These are phyloP conservation scores for Horisme vitalbata DNA, from an alignment of 2,888 invertebrate genomes.

Conservation along the genomic window DNA sequence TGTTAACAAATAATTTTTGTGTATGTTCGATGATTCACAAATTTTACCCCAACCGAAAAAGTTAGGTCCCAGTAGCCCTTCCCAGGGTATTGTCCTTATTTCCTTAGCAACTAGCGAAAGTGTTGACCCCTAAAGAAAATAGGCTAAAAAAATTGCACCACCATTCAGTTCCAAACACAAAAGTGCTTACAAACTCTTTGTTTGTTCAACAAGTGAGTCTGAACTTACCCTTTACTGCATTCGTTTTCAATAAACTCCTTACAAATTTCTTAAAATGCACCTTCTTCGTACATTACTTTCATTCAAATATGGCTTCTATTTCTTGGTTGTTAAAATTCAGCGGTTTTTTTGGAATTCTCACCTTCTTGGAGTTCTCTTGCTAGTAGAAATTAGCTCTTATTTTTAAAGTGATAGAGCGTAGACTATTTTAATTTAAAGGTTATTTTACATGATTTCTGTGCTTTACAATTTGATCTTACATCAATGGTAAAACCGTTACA, in stretches of 20 bases:
- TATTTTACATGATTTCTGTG: too few species aligned
- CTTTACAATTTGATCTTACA: constrained; percentile 46
- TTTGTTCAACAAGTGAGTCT: constrained; percentile 60
- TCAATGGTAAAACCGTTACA: constrained; percentile 70
- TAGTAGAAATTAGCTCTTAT: constrained; percentile 20
- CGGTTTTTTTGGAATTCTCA: not conserved
- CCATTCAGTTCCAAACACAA: constrained; percentile 58
- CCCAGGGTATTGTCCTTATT: not conserved
- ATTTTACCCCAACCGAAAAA: too few species aligned
- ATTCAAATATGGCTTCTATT: constrained; percentile 19
- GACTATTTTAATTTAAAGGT: too few species aligned
- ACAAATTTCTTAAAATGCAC: constrained; percentile 50
- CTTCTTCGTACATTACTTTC: constrained; percentile 26
- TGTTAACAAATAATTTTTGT: too few species aligned
- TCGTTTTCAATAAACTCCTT: constrained; percentile 75
- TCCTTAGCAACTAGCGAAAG: constrained; percentile 31
- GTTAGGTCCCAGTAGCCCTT: too few species aligned
- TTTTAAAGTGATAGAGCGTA: too few species aligned
- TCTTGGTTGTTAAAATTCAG: constrained; percentile 10
- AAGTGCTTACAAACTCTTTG: constrained; percentile 68
- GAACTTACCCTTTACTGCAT: constrained; percentile 70
- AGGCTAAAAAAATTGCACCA: constrained; percentile 20
- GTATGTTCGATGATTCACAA: too few species aligned
- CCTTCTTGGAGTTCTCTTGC: too few species aligned
- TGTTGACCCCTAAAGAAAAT: constrained; percentile 19